A percentile compares a stretch with the other conserved stretches of the same genome.
These are phyloP conservation scores for Sorex fumeus DNA, from an alignment of 2,113 vertebrate genomes.

Conservation along the genomic window DNA sequence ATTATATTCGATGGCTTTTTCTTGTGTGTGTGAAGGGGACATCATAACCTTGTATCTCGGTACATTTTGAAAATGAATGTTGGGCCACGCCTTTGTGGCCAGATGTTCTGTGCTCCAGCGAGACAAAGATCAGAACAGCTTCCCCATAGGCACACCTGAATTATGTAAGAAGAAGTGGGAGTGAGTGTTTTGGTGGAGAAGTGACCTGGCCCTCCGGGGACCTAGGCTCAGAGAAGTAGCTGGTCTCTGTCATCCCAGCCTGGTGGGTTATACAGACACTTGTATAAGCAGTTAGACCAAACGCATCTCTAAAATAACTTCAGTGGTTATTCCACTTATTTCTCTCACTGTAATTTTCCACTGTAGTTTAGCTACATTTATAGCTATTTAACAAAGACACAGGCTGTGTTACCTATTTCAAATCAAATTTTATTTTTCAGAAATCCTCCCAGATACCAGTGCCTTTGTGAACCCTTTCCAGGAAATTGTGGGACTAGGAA, in stretches of 20 bases:
- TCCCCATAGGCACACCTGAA: constrained; percentile 59
- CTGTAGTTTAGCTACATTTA: background rate
- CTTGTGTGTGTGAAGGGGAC: background rate
- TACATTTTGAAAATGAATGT: constrained; percentile 58
- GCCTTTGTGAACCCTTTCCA: background rate
- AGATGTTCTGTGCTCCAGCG: background rate
- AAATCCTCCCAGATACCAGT: background rate
- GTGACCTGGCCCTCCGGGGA: background rate
- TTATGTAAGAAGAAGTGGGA: constrained; percentile 53
- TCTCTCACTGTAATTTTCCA: background rate
- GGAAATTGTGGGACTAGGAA: background rate
- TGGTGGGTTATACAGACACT: background rate
- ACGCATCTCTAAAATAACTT: background rate
- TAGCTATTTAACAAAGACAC: background rate
- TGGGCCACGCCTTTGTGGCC: constrained; percentile 10
- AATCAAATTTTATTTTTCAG: constrained; percentile 32
- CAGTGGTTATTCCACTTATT: background rate
- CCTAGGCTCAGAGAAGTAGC: background rate
- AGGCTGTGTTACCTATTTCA: background rate
- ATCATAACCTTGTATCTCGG: background rate
- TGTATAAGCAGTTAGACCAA: background rate
- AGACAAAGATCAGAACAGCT: background rate
- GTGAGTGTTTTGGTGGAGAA: background rate
- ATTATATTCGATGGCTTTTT: background rate
- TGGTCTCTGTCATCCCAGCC: background rate